phyloP scores from a whole-genome alignment of 2,888 invertebrate species.

The Drosophila gaucha region DNA sequence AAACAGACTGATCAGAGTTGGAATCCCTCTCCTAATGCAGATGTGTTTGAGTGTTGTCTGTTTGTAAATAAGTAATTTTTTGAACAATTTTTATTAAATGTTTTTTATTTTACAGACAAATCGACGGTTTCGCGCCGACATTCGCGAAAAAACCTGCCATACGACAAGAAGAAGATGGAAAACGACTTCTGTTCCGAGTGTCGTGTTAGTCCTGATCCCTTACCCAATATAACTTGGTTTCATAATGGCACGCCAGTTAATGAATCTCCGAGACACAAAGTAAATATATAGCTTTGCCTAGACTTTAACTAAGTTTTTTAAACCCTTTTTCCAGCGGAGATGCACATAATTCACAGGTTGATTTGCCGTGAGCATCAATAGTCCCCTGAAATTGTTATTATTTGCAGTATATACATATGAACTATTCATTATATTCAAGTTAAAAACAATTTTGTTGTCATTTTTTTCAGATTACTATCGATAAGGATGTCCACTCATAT shows the following conservation, averaged over 20 bases:
- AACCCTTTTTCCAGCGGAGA: too few relatives aligned
- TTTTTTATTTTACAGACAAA: conserved; percentile 89
- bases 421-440: too few relatives aligned
- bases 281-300: conserved; percentile 79
- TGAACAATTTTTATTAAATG: background rate
- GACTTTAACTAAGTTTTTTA: background rate
- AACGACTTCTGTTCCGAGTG: conserved; percentile 96
- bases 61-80: background rate
- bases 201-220: conserved; percentile 96
- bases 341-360: too few relatives aligned
- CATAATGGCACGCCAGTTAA: conserved; percentile 93
- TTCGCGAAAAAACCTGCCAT: conserved; percentile 99
- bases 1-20: too few relatives aligned
- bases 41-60: background rate
- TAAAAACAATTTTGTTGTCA: too few relatives aligned
- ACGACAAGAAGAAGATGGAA: conserved; percentile 98
- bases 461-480: conserved; percentile 90
- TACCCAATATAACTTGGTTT: conserved; percentile 95
- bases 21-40: too few relatives aligned
- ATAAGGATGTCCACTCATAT: conserved; percentile 96
- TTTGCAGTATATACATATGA: too few relatives aligned
- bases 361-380: too few relatives aligned
- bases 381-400: too few relatives aligned
- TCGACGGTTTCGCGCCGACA: conserved; percentile 98
- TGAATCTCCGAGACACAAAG: conserved; percentile 94